A percentile compares a stretch with the other conserved stretches of the same genome.
These are phyloP conservation scores for Uromys caudimaculatus DNA, from an alignment of 2,797 vertebrate genomes.

Conservation along the genomic window DNA sequence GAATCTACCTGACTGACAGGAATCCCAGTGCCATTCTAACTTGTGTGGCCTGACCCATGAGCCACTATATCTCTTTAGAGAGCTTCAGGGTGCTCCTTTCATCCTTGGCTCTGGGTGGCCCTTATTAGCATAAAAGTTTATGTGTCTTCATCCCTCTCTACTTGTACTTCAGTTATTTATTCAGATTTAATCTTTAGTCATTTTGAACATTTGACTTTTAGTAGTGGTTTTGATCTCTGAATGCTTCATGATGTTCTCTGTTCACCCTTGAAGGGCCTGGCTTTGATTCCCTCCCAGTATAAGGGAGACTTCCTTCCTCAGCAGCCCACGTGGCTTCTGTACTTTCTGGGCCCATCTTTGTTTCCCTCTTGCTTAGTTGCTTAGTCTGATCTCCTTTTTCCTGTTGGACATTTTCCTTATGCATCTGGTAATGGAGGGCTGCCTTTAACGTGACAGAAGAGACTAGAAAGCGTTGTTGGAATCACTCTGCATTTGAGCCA, in stretches of 20 bases:
- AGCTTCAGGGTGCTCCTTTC: not conserved
- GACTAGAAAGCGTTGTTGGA: not conserved
- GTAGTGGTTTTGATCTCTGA: not conserved
- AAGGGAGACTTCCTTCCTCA: not conserved
- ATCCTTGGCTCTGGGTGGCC: not conserved
- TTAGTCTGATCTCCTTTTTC: not conserved
- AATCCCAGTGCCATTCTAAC: not conserved
- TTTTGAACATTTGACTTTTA: conserved; percentile 12
- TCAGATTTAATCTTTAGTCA: not conserved
- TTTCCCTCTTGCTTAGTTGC: not conserved
- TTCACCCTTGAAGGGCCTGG: not conserved
- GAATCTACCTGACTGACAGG: not conserved
- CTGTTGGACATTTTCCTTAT: not conserved
- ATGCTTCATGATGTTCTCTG: not conserved
- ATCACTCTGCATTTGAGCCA: not conserved
- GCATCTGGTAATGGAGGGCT: not conserved
- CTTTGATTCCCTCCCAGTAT: not conserved
- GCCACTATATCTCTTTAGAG: not conserved
- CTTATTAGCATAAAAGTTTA: not conserved
- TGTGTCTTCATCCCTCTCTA: not conserved
- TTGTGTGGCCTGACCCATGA: not conserved
- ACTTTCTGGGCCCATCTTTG: not conserved
- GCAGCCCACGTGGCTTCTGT: not conserved
- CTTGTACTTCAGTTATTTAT: conserved; percentile 33
- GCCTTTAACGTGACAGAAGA: not conserved